Base-by-base conservation (phyloP, 2,113 vertebrate species). In the Solea senegalensis region DNA sequence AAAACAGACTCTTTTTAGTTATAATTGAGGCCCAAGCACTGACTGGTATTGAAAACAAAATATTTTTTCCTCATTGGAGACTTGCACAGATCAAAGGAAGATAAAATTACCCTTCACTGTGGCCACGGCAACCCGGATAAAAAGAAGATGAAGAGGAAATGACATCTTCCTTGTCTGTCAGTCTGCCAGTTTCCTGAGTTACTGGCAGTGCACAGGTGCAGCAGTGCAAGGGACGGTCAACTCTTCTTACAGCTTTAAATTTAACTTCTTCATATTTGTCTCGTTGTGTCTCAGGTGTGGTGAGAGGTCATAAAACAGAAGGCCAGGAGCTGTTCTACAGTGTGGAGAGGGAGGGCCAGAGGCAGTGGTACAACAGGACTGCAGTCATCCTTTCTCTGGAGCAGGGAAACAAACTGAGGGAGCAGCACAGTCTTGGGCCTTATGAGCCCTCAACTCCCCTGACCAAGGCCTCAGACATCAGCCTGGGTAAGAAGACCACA, bases 401-500 rank as follows among this genome's bases (percentile, higher is more conserved):
- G 58, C 98, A 99, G 91, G 97, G 95, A 8, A 97, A 95, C 90
- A 93, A 91, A 54, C 92, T 99, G 65, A 92, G 97, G 80, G 98
- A 98, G 78, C 97, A 97, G 69, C 97, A 94, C 79, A 96, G 98
- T 39, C 95, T 99, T 0, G 96, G 96, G 3, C 97, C 97, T 2
- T 98, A 96, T 0, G 95, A 97, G 62, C 95, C 96, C 21, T 82
- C 92, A 46, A 94, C 94, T 0, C 96, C 96, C 0, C 92, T 97
- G 75, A 85, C 94, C 80, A 98, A 97, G 90, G 97, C 96, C 57
- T 96, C 97, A 1, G 98, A 99, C 88, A 98, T 99, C 92, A 99
- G 97, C 82, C 95, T 99, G 0, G 98, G 98, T 99, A 77, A 88
- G 92, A 54, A 3, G 14, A 1, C 44, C 45, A 5, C 49, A n/a